phyloP scores from a whole-genome alignment of 1,140 invertebrate species.

The Ceratina calcarata region DNA sequence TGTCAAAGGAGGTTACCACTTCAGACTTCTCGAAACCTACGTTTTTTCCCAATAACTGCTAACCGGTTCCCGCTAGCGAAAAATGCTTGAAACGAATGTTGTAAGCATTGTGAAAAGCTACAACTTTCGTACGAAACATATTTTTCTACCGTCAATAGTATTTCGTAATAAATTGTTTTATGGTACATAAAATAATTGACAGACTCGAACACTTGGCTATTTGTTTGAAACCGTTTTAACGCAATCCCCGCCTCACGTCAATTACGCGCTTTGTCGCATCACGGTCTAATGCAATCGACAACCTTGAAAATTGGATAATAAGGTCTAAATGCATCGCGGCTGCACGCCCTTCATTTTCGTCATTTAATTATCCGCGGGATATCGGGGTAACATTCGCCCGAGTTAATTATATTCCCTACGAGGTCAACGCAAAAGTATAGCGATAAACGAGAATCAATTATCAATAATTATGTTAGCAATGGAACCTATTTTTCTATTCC shows the following conservation, averaged over 20 bases:
- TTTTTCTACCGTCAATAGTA: no score
- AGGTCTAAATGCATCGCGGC: not conserved
- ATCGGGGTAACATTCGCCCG: constrained; percentile 25
- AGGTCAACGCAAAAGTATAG: constrained; percentile 20
- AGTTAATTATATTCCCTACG: constrained; percentile 26
- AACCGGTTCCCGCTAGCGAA: no score
- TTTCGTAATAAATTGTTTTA: no score
- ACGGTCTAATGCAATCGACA: not conserved
- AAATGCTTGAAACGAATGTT: no score
- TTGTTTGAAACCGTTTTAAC: constrained; percentile 22
- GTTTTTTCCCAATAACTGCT: no score
- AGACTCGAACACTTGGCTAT: not conserved
- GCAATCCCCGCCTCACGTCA: not conserved
- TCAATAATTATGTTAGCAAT: constrained; percentile 33
- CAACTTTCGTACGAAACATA: no score
- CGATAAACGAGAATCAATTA: constrained; percentile 45
- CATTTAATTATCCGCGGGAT: constrained; percentile 35
- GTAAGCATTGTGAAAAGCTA: no score
- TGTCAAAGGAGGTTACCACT: no score
- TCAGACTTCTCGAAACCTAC: no score
- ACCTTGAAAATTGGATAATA: constrained; percentile 34
- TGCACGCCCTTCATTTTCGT: not conserved
- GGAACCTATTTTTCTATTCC: no score
- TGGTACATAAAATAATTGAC: no score
- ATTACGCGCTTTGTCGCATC: not conserved